Percentiles rank a stretch among this genome's conserved stretches.
These are phyloP conservation scores for Callipepla californica DNA, from an alignment of 2,113 vertebrate species.

Conservation along the genomic window DNA sequence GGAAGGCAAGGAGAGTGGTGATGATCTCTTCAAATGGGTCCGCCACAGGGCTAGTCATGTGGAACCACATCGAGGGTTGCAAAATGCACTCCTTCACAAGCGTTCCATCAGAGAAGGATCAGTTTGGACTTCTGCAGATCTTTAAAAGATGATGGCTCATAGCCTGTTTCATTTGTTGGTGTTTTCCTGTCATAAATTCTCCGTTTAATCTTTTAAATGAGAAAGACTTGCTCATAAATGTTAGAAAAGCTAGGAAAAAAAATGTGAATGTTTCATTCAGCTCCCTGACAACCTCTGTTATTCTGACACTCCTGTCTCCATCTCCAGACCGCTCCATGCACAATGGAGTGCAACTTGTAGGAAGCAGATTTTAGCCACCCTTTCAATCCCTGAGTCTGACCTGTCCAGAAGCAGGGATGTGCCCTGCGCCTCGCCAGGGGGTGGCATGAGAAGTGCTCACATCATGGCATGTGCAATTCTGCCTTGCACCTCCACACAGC, in stretches of 20 bases:
- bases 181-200: background rate
- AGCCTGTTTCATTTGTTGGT: background rate
- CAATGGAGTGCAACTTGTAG: background rate
- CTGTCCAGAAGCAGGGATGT: background rate
- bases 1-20: background rate
- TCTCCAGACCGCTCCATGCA: background rate
- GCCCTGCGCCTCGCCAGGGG: background rate
- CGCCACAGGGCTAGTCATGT: rapidly evolving
- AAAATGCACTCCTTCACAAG: background rate
- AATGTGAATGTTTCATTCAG: background rate
- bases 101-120: background rate
- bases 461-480: background rate
- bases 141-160: background rate
- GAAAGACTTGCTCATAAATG: background rate
- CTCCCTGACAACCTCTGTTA: background rate
- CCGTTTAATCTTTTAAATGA: background rate
- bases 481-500: background rate
- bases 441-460: background rate
- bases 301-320: background rate
- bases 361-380: background rate
- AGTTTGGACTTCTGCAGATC: background rate
- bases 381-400: background rate
- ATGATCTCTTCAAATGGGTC: background rate
- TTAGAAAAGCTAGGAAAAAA: background rate
- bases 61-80: background rate